Evolutionary conservation across 2,888 invertebrate species (phyloP).

Genomic region (Agrochola macilenta): DNA sequence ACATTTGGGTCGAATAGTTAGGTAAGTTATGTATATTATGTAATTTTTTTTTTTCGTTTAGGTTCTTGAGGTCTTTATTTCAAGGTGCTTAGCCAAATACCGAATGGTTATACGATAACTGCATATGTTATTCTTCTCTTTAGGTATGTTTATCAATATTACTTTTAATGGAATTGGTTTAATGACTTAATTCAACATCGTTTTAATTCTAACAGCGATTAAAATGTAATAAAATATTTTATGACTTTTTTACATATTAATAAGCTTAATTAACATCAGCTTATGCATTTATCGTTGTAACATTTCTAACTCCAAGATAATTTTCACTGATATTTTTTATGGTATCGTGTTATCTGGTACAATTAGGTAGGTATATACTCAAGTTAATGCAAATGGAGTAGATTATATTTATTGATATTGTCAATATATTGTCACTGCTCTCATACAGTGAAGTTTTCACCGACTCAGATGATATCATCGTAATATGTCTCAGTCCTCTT

Average conservation of each 20-base stretch:
- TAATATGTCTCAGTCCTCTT: constrained; percentile 16
- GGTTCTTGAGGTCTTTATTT: not conserved
- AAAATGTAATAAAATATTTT: constrained; percentile 50
- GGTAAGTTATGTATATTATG: too few relatives aligned
- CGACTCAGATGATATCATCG: not conserved
- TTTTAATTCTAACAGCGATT: constrained; percentile 52
- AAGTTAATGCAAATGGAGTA: not conserved
- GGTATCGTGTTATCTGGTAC: not conserved
- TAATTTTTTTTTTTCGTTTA: too few relatives aligned
- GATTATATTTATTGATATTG: not conserved
- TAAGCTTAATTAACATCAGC: constrained; percentile 39
- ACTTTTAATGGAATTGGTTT: constrained; percentile 50
- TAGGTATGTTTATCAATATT: constrained; percentile 30
- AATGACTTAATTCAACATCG: constrained; percentile 52
- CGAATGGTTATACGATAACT: not conserved
- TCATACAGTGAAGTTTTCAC: not conserved
- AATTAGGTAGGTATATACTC: not conserved
- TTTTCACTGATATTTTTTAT: constrained; percentile 6
- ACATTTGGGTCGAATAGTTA: not conserved
- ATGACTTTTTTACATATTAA: constrained; percentile 43
- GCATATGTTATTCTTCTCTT: constrained; percentile 2
- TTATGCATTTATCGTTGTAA: constrained; percentile 20
- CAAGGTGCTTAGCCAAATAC: too few relatives aligned
- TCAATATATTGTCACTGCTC: not conserved
- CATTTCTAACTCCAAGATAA: constrained; percentile 4